Percentiles rank a stretch among this genome's conserved stretches.
These are phyloP conservation scores for Eurosta solidaginis DNA, from an alignment of 1,140 invertebrate genomes.

Conservation along the genomic window DNA sequence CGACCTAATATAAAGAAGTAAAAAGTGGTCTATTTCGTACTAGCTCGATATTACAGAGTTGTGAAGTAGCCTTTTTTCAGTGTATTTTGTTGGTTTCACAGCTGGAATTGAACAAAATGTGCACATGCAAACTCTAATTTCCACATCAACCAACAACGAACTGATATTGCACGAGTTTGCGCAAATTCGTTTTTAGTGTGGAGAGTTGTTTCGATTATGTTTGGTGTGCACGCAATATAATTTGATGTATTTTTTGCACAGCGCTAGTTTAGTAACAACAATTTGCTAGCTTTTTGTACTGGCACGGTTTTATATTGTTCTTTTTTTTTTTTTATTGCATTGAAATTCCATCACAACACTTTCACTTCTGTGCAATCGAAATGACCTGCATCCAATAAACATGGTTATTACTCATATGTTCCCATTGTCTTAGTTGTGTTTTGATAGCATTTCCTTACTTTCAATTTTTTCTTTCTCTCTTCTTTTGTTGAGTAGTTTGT, in stretches of 20 bases:
- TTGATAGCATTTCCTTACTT: neutral
- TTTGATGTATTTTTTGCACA: neutral
- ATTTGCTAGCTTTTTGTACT: neutral
- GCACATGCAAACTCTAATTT: neutral
- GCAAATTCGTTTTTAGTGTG: neutral
- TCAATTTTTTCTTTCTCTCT: neutral
- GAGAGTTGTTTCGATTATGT: too few species aligned
- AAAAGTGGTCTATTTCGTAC: too few species aligned
- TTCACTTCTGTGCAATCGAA: neutral
- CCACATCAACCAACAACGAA: neutral
- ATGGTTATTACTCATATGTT: too few species aligned
- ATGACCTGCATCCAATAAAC: neutral
- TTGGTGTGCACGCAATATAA: neutral
- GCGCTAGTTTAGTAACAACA: conserved; percentile 1
- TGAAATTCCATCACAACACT: conserved; percentile 9
- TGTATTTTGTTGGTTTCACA: too few species aligned
- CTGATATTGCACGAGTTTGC: neutral
- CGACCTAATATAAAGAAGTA: too few species aligned
- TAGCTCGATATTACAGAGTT: too few species aligned
- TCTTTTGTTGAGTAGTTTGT: too few species aligned
- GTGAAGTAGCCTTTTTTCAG: too few species aligned
- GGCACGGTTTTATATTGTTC: too few species aligned
- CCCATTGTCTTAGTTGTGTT: neutral
- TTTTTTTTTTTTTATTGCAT: neutral
- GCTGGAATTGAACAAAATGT: too few species aligned